Conservation (phyloP, 2,888 invertebrate genomes). For the Mythimna albipuncta region DNA sequence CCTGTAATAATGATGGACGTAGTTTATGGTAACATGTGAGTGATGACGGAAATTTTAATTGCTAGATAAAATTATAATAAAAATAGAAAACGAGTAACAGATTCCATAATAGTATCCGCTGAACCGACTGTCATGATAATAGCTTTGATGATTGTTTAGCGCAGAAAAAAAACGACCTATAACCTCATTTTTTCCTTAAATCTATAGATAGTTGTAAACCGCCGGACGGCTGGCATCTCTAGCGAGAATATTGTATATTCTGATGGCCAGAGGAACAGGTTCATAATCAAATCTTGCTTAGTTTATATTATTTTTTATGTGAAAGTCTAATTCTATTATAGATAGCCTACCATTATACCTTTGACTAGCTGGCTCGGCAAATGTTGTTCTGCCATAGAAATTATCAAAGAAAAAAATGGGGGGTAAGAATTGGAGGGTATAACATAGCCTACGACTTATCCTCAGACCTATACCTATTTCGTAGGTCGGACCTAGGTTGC, state of each 20-base stretch:
- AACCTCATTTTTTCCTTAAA: slow-evolving; percentile 60
- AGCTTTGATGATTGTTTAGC: slow-evolving; percentile 48
- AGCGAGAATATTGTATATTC: slow-evolving; percentile 38
- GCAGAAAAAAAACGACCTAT: slow-evolving; percentile 56
- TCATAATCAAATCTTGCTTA: slow-evolving; percentile 30
- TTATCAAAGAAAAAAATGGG: too few species aligned
- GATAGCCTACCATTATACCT: not conserved
- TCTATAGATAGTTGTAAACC: slow-evolving; percentile 40
- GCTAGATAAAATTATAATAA: slow-evolving; percentile 17
- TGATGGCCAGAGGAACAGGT: slow-evolving; percentile 37
- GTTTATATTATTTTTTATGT: slow-evolving; percentile 7
- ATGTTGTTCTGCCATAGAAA: too few species aligned
- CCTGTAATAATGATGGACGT: not conserved
- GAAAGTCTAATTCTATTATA: slow-evolving; percentile 27
- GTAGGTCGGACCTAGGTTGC: too few species aligned
- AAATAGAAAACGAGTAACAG: slow-evolving; percentile 44
- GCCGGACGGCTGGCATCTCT: slow-evolving; percentile 25
- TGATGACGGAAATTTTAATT: slow-evolving; percentile 17
- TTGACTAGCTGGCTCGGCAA: too few species aligned
- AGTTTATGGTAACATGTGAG: not conserved
- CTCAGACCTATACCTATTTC: too few species aligned
- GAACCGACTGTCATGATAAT: slow-evolving; percentile 43
- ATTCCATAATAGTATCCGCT: slow-evolving; percentile 31
- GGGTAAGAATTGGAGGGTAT: not conserved
- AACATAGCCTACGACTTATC: too few species aligned